phyloP scores from a whole-genome alignment of 2,113 vertebrate species.

The Urocolius indicus region DNA sequence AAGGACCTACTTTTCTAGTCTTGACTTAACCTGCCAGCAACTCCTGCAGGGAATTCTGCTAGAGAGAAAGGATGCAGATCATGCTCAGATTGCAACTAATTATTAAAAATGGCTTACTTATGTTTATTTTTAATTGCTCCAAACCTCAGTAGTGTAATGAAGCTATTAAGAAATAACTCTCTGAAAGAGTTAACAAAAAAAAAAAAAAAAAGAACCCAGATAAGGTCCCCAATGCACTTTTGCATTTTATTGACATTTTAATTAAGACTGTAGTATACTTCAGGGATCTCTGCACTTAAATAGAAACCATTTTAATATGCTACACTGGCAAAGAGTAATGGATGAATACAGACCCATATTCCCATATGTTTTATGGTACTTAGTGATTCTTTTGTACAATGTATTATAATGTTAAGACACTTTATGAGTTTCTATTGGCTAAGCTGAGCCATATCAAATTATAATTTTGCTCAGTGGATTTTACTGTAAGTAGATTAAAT shows the following conservation, averaged over 20 bases:
- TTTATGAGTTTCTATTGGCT: constrained; percentile 80
- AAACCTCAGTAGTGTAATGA: constrained; percentile 52
- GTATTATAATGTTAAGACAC: constrained; percentile 78
- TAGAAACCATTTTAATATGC: constrained; percentile 83
- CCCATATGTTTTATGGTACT: constrained; percentile 79
- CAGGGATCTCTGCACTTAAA: constrained; percentile 79
- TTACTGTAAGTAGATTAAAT: constrained; percentile 80
- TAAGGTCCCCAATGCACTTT: constrained; percentile 74
- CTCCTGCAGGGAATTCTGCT: constrained; percentile 37
- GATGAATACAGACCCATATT: constrained; percentile 78
- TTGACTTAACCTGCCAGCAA: constrained; percentile 22
- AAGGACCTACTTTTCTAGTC: constrained; percentile 42
- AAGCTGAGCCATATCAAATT: constrained; percentile 78
- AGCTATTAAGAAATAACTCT: constrained; percentile 60
- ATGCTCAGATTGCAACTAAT: constrained; percentile 18
- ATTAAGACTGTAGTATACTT: constrained; percentile 80
- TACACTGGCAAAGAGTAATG: constrained; percentile 71
- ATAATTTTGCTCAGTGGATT: constrained; percentile 82
- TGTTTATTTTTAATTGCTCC: constrained; percentile 66
- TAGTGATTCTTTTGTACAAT: constrained; percentile 76
- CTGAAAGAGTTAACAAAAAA: constrained; percentile 65
- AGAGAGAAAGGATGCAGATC: constrained; percentile 9
- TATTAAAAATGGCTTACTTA: constrained; percentile 62
- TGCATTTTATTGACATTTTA: constrained; percentile 82
- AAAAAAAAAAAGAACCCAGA: constrained; percentile 41